Conservation (phyloP, 2,888 invertebrate species). For the Plutella xylostella region DNA sequence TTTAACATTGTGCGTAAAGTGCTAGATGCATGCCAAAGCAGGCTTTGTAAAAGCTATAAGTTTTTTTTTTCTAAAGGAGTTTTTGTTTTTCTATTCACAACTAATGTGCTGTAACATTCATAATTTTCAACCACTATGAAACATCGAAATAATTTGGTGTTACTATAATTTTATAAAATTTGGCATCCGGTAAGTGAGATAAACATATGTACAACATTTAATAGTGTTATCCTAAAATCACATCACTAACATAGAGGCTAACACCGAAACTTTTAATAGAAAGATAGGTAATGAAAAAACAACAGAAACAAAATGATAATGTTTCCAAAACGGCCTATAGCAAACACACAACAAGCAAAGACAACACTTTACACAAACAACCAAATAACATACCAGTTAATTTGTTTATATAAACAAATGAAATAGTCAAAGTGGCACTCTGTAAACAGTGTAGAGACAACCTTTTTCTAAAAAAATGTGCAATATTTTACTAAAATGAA, state of each 20-base stretch:
- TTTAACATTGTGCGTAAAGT: not conserved
- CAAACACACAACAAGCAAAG: constrained; percentile 67
- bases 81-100: too few relatives aligned
- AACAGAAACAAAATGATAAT: constrained; percentile 36
- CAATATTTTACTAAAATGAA: constrained; percentile 43
- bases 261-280: constrained; percentile 1
- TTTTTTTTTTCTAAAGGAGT: too few relatives aligned
- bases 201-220: too few relatives aligned
- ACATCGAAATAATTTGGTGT: too few relatives aligned
- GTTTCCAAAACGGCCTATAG: constrained; percentile 70
- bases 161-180: too few relatives aligned
- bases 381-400: constrained; percentile 46
- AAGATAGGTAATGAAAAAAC: constrained; percentile 8
- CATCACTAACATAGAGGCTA: constrained; percentile 2
- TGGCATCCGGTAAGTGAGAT: too few relatives aligned
- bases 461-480: constrained; percentile 43
- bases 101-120: too few relatives aligned
- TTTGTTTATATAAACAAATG: constrained; percentile 23
- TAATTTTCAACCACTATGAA: too few relatives aligned
- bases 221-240: too few relatives aligned
- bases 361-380: constrained; percentile 56
- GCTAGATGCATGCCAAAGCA: constrained; percentile 40
- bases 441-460: constrained; percentile 30
- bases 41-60: constrained; percentile 20
- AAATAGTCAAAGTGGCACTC: constrained; percentile 47